These are phyloP conservation scores for Ophioninae sp. DNA, from an alignment of 2,888 invertebrate species.

Conservation along the genomic window DNA sequence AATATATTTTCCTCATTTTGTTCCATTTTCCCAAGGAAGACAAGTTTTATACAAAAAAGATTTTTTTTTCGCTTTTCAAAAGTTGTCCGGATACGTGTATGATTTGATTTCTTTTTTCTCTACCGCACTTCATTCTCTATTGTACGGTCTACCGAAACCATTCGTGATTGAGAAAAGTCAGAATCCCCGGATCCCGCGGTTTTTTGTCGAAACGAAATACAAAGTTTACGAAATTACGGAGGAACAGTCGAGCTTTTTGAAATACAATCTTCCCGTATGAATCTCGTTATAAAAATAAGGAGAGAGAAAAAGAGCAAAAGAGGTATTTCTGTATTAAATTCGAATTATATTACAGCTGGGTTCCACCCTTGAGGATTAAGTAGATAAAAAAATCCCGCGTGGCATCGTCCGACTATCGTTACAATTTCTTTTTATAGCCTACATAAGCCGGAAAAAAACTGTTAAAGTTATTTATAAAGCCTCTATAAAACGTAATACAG, in stretches of 20 bases:
- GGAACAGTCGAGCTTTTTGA: background rate
- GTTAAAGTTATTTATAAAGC: background rate
- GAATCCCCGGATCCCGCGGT: background rate
- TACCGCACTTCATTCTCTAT: background rate
- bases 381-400: background rate
- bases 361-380: background rate
- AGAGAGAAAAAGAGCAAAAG: background rate
- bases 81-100: background rate
- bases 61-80: background rate
- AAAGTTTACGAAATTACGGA: background rate
- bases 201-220: background rate
- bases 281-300: background rate
- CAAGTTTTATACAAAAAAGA: background rate
- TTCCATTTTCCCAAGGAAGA: background rate
- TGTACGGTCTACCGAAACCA: background rate
- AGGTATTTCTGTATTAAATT: background rate
- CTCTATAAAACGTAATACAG: background rate
- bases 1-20: background rate
- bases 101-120: background rate
- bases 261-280: background rate
- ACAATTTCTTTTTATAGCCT: conserved; percentile 1
- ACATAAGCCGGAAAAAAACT: background rate
- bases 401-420: background rate
- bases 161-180: background rate
- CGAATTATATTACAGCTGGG: background rate